Conservation (phyloP, 2,797 vertebrate species). For the Petrocephalus schoutedeni region DNA sequence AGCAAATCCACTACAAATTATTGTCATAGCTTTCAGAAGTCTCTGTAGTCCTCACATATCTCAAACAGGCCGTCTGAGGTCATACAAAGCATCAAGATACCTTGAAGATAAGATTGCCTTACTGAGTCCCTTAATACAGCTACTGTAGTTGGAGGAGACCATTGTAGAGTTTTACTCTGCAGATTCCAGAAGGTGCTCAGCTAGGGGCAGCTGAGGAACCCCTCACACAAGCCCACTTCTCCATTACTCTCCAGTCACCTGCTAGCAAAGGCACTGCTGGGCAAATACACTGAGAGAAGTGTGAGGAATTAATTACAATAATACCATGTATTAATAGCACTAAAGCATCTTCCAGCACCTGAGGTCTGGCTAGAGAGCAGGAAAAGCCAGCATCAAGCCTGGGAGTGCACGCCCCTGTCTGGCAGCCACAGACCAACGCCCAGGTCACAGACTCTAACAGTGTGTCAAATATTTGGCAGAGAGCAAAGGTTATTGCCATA, state of each 20-base stretch:
- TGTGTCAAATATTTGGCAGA: not conserved
- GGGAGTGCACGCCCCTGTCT: not conserved
- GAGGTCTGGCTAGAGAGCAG: not conserved
- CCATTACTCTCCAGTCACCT: constrained; percentile 6
- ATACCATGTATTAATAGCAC: not conserved
- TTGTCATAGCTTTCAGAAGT: not conserved
- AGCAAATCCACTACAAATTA: not conserved
- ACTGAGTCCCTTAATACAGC: not conserved
- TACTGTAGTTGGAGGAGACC: not conserved
- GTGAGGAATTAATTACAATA: not conserved
- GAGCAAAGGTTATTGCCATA: constrained; percentile 11
- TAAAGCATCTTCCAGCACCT: not conserved
- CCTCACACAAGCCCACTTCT: not conserved
- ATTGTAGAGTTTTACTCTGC: not conserved
- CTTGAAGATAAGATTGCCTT: not conserved
- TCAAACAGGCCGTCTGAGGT: not conserved
- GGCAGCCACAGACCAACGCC: not conserved
- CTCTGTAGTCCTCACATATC: not conserved
- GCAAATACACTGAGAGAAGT: not conserved
- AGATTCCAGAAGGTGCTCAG: not conserved
- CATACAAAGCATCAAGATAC: not conserved
- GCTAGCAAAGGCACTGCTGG: constrained; percentile 2
- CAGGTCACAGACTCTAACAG: no score
- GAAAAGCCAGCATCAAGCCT: not conserved
- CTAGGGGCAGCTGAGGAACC: not conserved